A percentile compares a stretch with the other conserved stretches of the same genome.
Evolutionary conservation across 1,140 invertebrate species (phyloP).

Genomic region (Brachionus plicatilis): DNA sequence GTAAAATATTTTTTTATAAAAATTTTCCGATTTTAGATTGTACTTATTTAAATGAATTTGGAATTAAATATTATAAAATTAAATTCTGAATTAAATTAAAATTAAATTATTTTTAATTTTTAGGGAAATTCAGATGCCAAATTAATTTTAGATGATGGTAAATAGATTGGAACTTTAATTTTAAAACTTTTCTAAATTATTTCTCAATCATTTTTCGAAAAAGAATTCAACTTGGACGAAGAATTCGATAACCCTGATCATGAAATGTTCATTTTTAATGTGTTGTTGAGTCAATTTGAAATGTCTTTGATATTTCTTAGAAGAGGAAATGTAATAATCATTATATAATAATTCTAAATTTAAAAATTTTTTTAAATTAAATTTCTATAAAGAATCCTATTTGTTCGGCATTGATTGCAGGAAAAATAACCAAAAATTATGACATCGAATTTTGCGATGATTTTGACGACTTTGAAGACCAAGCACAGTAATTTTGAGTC

Average conservation of each 20-base stretch:
- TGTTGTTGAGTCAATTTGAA: not conserved
- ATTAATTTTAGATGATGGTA: not conserved
- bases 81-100: no score
- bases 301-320: constrained; percentile 6
- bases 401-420: not conserved
- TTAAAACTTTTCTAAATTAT: no score
- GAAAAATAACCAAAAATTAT: constrained; percentile 9
- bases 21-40: no score
- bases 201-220: not conserved
- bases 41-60: not conserved
- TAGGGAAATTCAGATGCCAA: not conserved
- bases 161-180: not conserved
- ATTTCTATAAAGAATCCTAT: constrained; percentile 5
- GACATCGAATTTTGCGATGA: not conserved
- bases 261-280: constrained; percentile 12
- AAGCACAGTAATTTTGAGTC: not conserved
- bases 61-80: not conserved
- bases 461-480: not conserved
- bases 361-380: not conserved
- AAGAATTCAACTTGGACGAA: not conserved
- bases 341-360: not conserved
- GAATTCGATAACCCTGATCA: constrained; percentile 8
- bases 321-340: not conserved
- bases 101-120: no score
- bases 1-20: no score